A percentile compares a stretch with the other conserved stretches of the same genome.
Conservation (phyloP, 2,797 vertebrate species). For the Semaprochilodus insignis region DNA sequence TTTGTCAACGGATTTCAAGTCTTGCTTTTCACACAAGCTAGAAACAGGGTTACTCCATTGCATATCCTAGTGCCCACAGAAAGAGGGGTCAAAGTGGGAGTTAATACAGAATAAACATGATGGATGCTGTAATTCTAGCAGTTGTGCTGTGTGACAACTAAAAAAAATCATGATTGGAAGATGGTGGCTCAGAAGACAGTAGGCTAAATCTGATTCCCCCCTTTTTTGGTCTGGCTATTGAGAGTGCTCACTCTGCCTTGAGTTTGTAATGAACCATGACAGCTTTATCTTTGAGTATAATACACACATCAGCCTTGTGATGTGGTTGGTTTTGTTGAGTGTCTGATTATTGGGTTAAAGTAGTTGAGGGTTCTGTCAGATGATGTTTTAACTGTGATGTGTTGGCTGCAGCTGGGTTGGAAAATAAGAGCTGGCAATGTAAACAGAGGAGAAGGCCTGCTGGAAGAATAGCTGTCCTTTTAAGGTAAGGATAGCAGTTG, state of each 20-base stretch:
- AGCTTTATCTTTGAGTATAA: not conserved
- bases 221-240: not conserved
- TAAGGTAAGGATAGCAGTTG: constrained; percentile 50
- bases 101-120: constrained; percentile 20
- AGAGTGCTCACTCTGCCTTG: not conserved
- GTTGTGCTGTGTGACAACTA: constrained; percentile 17
- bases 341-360: constrained; percentile 21
- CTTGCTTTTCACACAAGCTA: not conserved
- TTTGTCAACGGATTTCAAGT: too few species aligned
- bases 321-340: constrained; percentile 14
- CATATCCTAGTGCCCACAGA: not conserved
- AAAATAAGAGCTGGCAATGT: constrained; percentile 20
- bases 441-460: constrained; percentile 20
- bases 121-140: constrained; percentile 23
- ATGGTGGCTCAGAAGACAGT: constrained; percentile 2
- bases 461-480: constrained; percentile 47
- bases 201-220: not conserved
- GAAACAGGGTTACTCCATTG: not conserved
- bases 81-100: not conserved
- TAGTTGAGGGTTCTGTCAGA: constrained; percentile 7
- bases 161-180: constrained; percentile 9
- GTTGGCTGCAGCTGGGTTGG: constrained; percentile 34
- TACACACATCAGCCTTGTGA: not conserved
- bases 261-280: constrained; percentile 16
- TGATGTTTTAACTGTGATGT: not conserved